Evolutionary conservation across 2,888 invertebrate genomes (phyloP).

Genomic region (Trisateles emortualis): DNA sequence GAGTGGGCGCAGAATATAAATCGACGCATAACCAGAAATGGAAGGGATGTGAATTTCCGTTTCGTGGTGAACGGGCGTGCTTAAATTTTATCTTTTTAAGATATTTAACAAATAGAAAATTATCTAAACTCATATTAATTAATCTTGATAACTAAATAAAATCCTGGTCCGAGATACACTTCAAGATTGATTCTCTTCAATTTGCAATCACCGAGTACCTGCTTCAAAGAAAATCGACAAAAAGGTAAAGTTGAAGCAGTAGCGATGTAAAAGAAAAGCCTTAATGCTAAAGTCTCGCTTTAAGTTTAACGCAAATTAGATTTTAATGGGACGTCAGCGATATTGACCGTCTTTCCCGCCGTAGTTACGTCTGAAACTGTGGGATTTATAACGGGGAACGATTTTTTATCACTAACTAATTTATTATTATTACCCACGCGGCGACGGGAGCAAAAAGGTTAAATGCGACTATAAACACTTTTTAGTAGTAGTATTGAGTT

Average conservation of each 20-base stretch:
- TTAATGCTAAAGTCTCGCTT: conserved; percentile 54
- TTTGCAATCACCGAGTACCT: conserved; percentile 32
- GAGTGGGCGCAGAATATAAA: conserved; percentile 87
- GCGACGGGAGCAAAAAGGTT: conserved; percentile 11
- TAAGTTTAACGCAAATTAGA: conserved; percentile 67
- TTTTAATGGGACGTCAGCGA: conserved; percentile 64
- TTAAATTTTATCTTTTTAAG: conserved; percentile 56
- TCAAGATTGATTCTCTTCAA: conserved; percentile 25
- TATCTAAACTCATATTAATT: conserved; percentile 33
- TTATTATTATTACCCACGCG: conserved; percentile 32
- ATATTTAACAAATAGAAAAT: conserved; percentile 54
- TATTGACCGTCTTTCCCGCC: conserved; percentile 54
- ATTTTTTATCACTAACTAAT: conserved; percentile 46
- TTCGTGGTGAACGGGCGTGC: conserved; percentile 72
- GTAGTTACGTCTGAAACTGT: conserved; percentile 44
- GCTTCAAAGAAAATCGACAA: conserved; percentile 31
- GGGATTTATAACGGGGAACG: conserved; percentile 52
- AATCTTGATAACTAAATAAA: conserved; percentile 15
- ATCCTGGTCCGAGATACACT: conserved; percentile 7
- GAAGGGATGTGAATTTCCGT: conserved; percentile 83
- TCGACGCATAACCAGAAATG: conserved; percentile 86
- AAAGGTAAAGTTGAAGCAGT: conserved; percentile 43
- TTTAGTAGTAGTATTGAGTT: conserved; percentile 35
- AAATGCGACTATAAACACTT: conserved; percentile 22
- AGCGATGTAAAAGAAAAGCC: conserved; percentile 59